Evolutionary conservation across 2,888 invertebrate genomes (phyloP).

Genomic region (Ennomos erosarius): DNA sequence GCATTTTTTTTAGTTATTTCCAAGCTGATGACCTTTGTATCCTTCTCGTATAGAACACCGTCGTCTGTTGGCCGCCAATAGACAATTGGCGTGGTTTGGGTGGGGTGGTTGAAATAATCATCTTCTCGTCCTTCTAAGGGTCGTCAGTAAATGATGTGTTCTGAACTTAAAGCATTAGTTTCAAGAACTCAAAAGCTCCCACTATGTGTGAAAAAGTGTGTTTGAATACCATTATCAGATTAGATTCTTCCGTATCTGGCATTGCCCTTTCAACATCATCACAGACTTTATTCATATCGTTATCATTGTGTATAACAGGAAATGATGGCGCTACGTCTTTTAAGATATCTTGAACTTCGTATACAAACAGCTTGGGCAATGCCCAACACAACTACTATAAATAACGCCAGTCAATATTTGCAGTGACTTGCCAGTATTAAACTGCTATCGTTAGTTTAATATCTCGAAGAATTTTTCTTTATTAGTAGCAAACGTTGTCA

Average conservation of each 20-base stretch:
- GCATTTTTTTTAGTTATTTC: too few relatives aligned
- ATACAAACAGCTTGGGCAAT: slow-evolving; percentile 11
- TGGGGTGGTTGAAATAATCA: too few relatives aligned
- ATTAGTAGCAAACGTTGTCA: too few relatives aligned
- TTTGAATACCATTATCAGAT: slow-evolving; percentile 62
- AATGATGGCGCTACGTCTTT: slow-evolving; percentile 47
- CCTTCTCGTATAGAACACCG: too few relatives aligned
- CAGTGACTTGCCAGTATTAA: too few relatives aligned
- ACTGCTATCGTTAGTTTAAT: too few relatives aligned
- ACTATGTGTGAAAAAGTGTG: slow-evolving; percentile 53
- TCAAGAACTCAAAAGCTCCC: slow-evolving; percentile 17
- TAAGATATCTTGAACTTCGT: slow-evolving; percentile 18
- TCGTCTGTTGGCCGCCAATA: too few relatives aligned
- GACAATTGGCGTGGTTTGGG: too few relatives aligned
- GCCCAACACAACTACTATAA: slow-evolving; percentile 18
- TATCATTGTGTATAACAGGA: slow-evolving; percentile 70
- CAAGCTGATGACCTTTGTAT: too few relatives aligned
- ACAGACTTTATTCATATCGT: slow-evolving; percentile 52
- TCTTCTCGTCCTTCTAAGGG: too few relatives aligned
- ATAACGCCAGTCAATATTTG: neutral
- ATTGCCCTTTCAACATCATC: slow-evolving; percentile 70
- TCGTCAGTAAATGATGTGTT: too few relatives aligned
- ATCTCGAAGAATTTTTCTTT: too few relatives aligned
- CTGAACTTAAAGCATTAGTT: neutral
- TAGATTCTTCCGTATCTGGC: slow-evolving; percentile 72